Conservation (phyloP, 2,888 invertebrate species). For the Andrena chrysosceles region DNA sequence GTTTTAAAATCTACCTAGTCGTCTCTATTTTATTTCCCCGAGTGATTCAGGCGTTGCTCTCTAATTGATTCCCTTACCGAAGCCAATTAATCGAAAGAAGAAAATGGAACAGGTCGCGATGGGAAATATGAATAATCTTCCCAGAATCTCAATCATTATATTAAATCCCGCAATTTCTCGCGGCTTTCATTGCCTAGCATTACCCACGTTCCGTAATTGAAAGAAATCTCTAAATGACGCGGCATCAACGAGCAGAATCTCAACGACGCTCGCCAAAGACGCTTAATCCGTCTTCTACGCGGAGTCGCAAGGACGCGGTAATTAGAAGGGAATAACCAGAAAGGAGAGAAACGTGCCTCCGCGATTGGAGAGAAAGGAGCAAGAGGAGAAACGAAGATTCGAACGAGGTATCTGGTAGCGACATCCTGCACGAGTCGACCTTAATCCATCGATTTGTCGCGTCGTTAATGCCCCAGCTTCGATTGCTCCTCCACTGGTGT, state of each 20-base stretch:
- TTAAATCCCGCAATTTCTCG: constrained; percentile 12
- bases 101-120: background rate
- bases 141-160: background rate
- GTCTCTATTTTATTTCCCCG: no score
- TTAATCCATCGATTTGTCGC: constrained; percentile 67
- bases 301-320: constrained; percentile 32
- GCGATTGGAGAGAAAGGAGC: constrained; percentile 4
- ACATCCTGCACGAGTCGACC: constrained; percentile 37
- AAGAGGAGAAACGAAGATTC: constrained; percentile 16
- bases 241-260: constrained; percentile 11
- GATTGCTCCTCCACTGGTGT: background rate
- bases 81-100: background rate
- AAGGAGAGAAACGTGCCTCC: constrained; percentile 7
- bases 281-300: constrained; percentile 3
- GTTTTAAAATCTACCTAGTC: no score
- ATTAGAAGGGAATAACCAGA: constrained; percentile 39
- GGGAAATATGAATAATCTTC: background rate
- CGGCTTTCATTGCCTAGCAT: constrained; percentile 7
- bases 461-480: constrained; percentile 37
- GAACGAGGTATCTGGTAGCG: constrained; percentile 36
- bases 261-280: background rate
- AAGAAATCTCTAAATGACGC: constrained; percentile 38
- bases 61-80: background rate
- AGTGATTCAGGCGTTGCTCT: background rate
- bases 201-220: background rate